A percentile compares a stretch with the other conserved stretches of the same genome.
Evolutionary conservation across 2,888 invertebrate species (phyloP).

Genomic region (Conistra vaccinii): DNA sequence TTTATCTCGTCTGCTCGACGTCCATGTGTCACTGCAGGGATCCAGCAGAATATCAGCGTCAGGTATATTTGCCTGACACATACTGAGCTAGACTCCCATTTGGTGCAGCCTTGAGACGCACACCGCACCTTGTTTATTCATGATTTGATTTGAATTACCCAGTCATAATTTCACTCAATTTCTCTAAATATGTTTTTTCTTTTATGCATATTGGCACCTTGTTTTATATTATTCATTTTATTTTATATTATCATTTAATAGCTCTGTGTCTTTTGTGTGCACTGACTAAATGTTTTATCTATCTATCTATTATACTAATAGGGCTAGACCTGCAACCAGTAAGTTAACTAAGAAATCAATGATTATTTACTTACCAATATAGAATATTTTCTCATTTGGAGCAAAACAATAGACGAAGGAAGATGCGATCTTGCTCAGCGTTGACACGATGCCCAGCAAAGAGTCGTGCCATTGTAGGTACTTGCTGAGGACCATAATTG

Average conservation of each 20-base stretch:
- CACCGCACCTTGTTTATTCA: background rate
- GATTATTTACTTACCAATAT: slow-evolving; percentile 87
- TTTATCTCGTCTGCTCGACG: too few species aligned
- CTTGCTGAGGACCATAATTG: slow-evolving; percentile 80
- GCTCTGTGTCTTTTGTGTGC: background rate
- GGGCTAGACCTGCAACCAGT: background rate
- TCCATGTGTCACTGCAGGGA: too few species aligned
- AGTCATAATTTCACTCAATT: background rate
- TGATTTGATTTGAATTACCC: background rate
- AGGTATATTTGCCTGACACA: too few species aligned
- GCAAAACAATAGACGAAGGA: slow-evolving; percentile 96
- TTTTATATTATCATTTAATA: background rate
- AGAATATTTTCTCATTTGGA: slow-evolving; percentile 93
- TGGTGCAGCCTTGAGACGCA: background rate
- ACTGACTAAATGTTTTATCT: background rate
- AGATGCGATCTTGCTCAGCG: slow-evolving; percentile 94
- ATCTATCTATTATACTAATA: background rate
- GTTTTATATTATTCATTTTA: background rate
- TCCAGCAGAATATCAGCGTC: too few species aligned
- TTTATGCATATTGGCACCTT: too few species aligned
- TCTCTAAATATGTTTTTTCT: too few species aligned
- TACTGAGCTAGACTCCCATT: too few species aligned
- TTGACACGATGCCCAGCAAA: slow-evolving; percentile 94
- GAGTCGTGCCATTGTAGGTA: slow-evolving; percentile 94
- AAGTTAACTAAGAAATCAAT: background rate